A percentile compares a stretch with the other conserved stretches of the same genome.
These are phyloP conservation scores for Scolopax bukidnonensis DNA, from an alignment of 2,797 vertebrate species.

Conservation along the genomic window DNA sequence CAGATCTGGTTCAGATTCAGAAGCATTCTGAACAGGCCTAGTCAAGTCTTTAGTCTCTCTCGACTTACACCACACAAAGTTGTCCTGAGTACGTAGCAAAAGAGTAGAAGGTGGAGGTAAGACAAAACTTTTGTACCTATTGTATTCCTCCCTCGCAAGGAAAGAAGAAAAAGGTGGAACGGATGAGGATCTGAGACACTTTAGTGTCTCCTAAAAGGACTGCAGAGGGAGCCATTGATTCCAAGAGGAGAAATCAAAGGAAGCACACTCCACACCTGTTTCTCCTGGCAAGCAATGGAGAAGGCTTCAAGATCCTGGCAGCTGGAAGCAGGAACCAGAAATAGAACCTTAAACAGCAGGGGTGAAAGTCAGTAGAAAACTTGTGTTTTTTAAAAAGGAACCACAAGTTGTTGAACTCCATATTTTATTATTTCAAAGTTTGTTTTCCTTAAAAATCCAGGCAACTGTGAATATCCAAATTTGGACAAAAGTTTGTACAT, in stretches of 20 bases:
- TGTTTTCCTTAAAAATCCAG: background rate
- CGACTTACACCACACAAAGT: accelerated
- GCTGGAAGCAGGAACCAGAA: conserved; percentile 26
- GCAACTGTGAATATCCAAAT: background rate
- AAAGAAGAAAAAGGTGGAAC: background rate
- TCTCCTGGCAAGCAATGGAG: conserved; percentile 15
- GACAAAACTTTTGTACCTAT: background rate
- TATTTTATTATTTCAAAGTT: background rate
- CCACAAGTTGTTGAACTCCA: background rate
- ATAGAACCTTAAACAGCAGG: conserved; percentile 4
- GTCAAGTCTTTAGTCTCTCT: background rate
- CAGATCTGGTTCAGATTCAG: too few species aligned
- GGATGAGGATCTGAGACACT: background rate
- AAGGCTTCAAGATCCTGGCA: conserved; percentile 15
- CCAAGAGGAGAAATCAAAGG: background rate
- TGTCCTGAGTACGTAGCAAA: background rate
- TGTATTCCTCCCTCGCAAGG: background rate
- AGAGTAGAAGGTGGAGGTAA: background rate
- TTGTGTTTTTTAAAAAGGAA: background rate
- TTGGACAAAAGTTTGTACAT: background rate
- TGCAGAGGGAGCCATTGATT: conserved; percentile 45
- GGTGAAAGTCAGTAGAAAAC: background rate
- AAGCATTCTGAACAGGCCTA: accelerated
- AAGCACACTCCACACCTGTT: background rate
- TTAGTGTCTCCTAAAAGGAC: background rate